A percentile compares a stretch with the other conserved stretches of the same genome.
Evolutionary conservation across 2,797 vertebrate genomes (phyloP).

Genomic region (Bradypodion pumilum): DNA sequence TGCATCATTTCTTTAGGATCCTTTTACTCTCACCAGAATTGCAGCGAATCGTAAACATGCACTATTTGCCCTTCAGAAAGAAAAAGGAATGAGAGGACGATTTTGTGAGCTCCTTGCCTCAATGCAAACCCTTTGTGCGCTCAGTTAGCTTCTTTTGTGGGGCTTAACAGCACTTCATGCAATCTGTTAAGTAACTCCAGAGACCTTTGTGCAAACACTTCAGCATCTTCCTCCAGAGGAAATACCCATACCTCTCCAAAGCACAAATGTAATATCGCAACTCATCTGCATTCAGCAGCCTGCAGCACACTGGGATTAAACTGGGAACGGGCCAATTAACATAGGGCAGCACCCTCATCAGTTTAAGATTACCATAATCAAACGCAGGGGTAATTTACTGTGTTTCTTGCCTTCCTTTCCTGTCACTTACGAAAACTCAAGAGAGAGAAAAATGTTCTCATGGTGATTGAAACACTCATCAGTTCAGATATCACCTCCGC

Average conservation of each 20-base stretch:
- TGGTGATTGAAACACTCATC: background rate
- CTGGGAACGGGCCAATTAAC: background rate
- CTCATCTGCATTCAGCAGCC: fast-evolving
- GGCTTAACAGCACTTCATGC: constrained; percentile 57
- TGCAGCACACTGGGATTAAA: background rate
- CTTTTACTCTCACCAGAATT: background rate
- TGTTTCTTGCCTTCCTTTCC: background rate
- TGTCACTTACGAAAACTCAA: background rate
- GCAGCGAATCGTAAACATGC: background rate
- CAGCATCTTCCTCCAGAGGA: background rate
- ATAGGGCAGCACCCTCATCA: background rate
- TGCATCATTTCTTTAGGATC: background rate
- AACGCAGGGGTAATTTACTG: fast-evolving
- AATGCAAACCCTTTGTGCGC: constrained; percentile 1
- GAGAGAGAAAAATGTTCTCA: background rate
- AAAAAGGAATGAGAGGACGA: background rate
- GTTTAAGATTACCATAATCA: constrained; percentile 8
- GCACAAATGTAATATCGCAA: background rate
- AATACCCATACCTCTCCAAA: background rate
- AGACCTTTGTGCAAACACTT: constrained; percentile 32
- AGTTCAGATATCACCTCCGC: background rate
- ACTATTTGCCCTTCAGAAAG: background rate
- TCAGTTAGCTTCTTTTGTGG: constrained; percentile 38
- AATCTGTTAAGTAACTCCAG: constrained; percentile 50
- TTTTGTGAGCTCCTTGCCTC: background rate